Evolutionary conservation across 37 sponge, comb jelly and placozoan species (phyloP), one percentile per base, ranked within the genome.

Genomic region (Haliclona indistincta): DNA sequence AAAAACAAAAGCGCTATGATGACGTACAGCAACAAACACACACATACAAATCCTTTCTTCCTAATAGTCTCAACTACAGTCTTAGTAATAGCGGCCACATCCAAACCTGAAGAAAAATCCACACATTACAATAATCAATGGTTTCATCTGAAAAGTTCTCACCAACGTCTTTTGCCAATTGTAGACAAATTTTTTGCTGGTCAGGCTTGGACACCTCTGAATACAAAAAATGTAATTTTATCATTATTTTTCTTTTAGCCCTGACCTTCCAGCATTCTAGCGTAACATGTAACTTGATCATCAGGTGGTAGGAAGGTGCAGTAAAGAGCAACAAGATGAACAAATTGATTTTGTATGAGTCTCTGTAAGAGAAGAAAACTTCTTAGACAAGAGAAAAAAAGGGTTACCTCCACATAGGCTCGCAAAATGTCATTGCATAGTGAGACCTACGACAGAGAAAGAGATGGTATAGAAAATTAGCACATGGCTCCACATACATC

Each of bases 21-120:
- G 29, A 29, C 29, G 0, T 13, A 35, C 1, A 10, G 2, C 22
- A 5, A 17, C 6, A 41, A 15, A 10, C 52, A 15, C 34, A 36
- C 2, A 72, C 76, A 40, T 67, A 83, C 84, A 41, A 62, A 4
- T 65, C 79, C 79, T 34, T 29, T 78, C 64, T 71, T 71, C 25
- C 80, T 64, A 26, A 90, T 81, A 29, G 74, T 82, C 73, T 84
- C 86, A 2, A 88, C 89, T 33, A 91, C 93, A 54, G 56, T 33
- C 68, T 82, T 86, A 0, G 92, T 87, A n/a, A 94, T 90, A 54
- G 45, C 51, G 5, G 80, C 72, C 3, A 81, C 68, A 76, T 94
- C 73, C 23, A 92, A 71, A 11, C 93, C 93, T 84, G 41, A 25
- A 0, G 60, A 58, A 58, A n/a, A 32, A 15, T 47, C 51, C 10